Percentiles rank a stretch among this genome's conserved stretches.
These are phyloP conservation scores for Sinocyclocheilus anophthalmus DNA, from an alignment of 2,113 vertebrate species.

Conservation along the genomic window DNA sequence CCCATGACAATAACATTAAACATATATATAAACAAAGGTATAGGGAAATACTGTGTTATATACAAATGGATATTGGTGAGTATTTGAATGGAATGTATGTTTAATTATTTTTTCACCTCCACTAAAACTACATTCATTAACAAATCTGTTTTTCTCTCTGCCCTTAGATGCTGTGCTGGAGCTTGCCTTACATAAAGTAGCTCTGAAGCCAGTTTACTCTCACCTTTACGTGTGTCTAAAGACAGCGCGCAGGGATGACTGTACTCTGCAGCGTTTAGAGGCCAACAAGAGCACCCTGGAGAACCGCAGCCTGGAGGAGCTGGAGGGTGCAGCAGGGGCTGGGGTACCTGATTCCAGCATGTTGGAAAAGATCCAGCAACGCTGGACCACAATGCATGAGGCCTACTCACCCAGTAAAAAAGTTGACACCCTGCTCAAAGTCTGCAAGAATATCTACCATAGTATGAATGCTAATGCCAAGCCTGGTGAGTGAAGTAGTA, in stretches of 20 bases:
- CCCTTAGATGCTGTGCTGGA: conserved; percentile 78
- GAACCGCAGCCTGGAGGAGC: conserved; percentile 62
- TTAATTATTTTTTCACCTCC: background rate
- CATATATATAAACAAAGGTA: background rate
- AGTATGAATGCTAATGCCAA: conserved; percentile 77
- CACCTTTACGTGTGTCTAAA: conserved; percentile 78
- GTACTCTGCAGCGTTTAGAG: conserved; percentile 65
- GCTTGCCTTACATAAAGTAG: conserved; percentile 79
- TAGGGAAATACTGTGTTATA: background rate
- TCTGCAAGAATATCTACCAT: conserved; percentile 85
- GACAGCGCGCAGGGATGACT: conserved; percentile 62
- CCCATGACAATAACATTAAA: too few relatives aligned
- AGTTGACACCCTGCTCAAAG: conserved; percentile 80
- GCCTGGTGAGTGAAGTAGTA: conserved; percentile 65
- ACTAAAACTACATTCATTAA: background rate
- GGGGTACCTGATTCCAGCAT: conserved; percentile 71
- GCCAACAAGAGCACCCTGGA: conserved; percentile 67
- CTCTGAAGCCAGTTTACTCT: conserved; percentile 78
- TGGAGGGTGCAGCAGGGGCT: conserved; percentile 66
- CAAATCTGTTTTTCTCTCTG: background rate
- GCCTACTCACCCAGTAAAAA: conserved; percentile 85
- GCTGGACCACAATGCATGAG: conserved; percentile 75
- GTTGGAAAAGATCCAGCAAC: conserved; percentile 79
- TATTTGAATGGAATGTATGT: too few relatives aligned
- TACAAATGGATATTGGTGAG: too few relatives aligned